Evolutionary conservation across 2,888 invertebrate genomes (phyloP), one percentile per base, ranked within the genome.

Genomic region (Sthenelais limicola): DNA sequence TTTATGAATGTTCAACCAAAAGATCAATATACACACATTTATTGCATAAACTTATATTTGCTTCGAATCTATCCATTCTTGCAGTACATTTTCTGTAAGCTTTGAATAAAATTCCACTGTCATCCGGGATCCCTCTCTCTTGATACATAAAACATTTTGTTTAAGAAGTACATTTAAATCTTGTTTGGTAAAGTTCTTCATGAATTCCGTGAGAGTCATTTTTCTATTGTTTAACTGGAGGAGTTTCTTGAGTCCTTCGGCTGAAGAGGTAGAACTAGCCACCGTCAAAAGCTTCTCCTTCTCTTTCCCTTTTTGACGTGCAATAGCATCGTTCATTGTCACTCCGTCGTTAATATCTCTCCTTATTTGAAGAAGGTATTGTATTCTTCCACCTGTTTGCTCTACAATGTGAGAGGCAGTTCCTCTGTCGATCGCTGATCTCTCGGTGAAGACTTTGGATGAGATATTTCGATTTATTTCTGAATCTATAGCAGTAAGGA

Each of bases 281-380:
- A 74, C 72, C 0, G 49, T 48, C 15, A 75, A 21, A 35, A 79
- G 75, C 56, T 79, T 79, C 28, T 77, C 79, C 47, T 68, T 18
- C 52, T 78, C 77, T 54, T 74, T 76, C n/a, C 24, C 47, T n/a
- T 38, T 70, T 38, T 75, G 54, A 1, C 69, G 49, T 7, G 12
- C 21, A 9, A 58, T 47, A 9, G 73, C 71, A n/a, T 32, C 66
- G 3, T 62, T 66, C 21, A 71, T 35, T 4, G 76, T 47, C 1
- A 67, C 35, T 3, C 75, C 76, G 26, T 28, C 26, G 18, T 26
- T 18, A 26, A 66, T 71, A 21, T 73, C 71, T 7, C 71, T 21
- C 43, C 75, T 75, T 47, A 74, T 71, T 33, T 38, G 67, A 24
- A 76, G 67, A 24, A 78, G 48, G 33, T 73, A 52, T 18, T 73